phyloP scores from a whole-genome alignment of 2,113 vertebrate species.

The Ciconia boyciana region DNA sequence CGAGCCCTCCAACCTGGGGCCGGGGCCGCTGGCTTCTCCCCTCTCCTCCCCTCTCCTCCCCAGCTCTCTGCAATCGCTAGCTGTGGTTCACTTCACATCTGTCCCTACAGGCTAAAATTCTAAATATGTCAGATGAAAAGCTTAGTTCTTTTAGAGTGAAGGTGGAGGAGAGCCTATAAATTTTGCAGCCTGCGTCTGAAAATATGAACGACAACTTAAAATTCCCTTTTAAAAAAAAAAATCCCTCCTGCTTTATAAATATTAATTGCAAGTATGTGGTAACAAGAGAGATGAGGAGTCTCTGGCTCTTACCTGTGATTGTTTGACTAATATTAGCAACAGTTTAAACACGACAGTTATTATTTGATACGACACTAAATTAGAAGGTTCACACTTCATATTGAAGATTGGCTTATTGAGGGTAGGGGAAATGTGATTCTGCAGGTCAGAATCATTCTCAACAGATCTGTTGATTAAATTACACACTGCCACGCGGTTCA shows the following conservation, averaged over 20 bases:
- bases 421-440: background rate
- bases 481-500: fast-evolving
- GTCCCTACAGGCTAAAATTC: conserved; percentile 6
- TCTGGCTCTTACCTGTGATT: conserved; percentile 67
- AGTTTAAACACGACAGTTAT: conserved; percentile 59
- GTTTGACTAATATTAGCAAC: conserved; percentile 71
- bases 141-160: background rate
- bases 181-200: conserved; percentile 49
- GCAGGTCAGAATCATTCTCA: background rate
- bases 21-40: background rate
- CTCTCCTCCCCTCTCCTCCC: background rate
- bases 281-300: conserved; percentile 46
- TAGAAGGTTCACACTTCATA: background rate
- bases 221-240: background rate
- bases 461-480: background rate
- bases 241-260: conserved; percentile 68
- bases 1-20: background rate
- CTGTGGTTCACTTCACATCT: background rate
- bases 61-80: background rate
- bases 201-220: conserved; percentile 28
- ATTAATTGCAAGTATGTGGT: conserved; percentile 62
- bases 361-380: conserved; percentile 63
- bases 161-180: conserved; percentile 52
- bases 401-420: background rate
- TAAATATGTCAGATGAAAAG: background rate